A percentile compares a stretch with the other conserved stretches of the same genome.
Evolutionary conservation across 1,140 invertebrate species (phyloP).

Genomic region (Wiebesia pumilae): DNA sequence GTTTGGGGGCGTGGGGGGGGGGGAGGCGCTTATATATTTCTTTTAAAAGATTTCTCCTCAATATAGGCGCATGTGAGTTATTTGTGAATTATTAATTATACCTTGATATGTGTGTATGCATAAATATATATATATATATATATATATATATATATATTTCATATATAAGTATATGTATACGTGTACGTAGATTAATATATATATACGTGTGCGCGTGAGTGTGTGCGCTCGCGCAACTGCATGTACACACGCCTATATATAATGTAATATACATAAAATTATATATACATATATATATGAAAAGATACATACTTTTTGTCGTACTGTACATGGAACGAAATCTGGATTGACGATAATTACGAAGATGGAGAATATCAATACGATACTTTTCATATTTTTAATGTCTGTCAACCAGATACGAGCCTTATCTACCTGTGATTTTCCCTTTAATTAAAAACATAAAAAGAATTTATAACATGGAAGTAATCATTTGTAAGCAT

Average conservation of each 20-base stretch:
- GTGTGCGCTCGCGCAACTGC: too few species aligned
- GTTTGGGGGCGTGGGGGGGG: conserved; percentile 60
- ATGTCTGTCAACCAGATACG: conserved; percentile 25
- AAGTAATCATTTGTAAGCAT: conserved; percentile 40
- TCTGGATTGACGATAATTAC: conserved; percentile 56
- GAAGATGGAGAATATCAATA: conserved; percentile 19
- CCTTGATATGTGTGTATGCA: conserved; percentile 60
- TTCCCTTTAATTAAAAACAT: conserved; percentile 36
- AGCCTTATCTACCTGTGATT: conserved; percentile 50
- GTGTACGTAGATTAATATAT: neutral
- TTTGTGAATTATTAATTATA: conserved; percentile 69
- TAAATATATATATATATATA: conserved; percentile 60
- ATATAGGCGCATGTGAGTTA: conserved; percentile 68
- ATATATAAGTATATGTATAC: too few species aligned
- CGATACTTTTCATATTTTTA: conserved; percentile 35
- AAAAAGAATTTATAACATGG: conserved; percentile 2
- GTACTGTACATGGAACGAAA: conserved; percentile 57
- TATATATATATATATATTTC: conserved; percentile 59
- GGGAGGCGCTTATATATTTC: conserved; percentile 49
- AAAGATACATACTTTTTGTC: conserved; percentile 48
- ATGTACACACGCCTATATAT: conserved; percentile 6
- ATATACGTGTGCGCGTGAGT: conserved; percentile 35
- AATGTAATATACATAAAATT: conserved; percentile 1
- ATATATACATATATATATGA: conserved; percentile 53
- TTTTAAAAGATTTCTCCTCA: conserved; percentile 60